Base-by-base conservation (phyloP, 92 coral and sea anemone species). In the Parazoanthus atlanticus region DNA sequence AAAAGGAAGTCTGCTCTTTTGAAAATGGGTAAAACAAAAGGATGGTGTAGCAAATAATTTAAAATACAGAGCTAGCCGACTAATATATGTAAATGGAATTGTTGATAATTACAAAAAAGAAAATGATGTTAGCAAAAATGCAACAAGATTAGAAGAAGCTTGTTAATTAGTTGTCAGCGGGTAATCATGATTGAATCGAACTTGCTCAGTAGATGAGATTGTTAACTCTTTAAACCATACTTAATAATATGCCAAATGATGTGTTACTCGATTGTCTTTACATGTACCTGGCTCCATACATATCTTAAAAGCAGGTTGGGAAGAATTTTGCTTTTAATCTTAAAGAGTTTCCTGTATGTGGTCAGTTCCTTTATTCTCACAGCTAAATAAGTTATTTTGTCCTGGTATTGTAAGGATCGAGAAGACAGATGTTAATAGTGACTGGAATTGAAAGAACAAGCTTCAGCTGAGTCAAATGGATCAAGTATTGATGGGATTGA, bases 1-100 rank as follows among this genome's bases (percentile, higher is more conserved):
- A 82, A 32, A 84, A 84, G 78, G 87, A 72, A n/a, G 64, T 46
- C 87, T 84, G 87, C 17, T 72, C 87, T 84, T 49, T 71, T 10
- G 12, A 33, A 25, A 13, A 31, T 31, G 47, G 28, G 36, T 52
- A 19, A 52, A 52, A 13, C 21, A 61, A 3, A 23, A 61, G 9
- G 69, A 61, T 21, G n/a, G 69, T 15, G 69, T 61, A 61, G 69
- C 69, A 61, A 61, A 61, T 21, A 25, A 61, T 19, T 61, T 32
- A 33, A 19, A 75, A 75, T 34, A 3, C 36, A 30, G 4, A 23
- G 30, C 3, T 65, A 71, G 2, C 4, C 28, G 21, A 61, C 26
- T 61, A 61, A 21, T 61, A 5, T 36, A 19, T 21, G 15, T 23
- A 23, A 23, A 6, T 25, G 28, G 3, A 61, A 23, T 61, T 19